Conservation (phyloP, 2,797 vertebrate species). For the Anableps anableps region DNA sequence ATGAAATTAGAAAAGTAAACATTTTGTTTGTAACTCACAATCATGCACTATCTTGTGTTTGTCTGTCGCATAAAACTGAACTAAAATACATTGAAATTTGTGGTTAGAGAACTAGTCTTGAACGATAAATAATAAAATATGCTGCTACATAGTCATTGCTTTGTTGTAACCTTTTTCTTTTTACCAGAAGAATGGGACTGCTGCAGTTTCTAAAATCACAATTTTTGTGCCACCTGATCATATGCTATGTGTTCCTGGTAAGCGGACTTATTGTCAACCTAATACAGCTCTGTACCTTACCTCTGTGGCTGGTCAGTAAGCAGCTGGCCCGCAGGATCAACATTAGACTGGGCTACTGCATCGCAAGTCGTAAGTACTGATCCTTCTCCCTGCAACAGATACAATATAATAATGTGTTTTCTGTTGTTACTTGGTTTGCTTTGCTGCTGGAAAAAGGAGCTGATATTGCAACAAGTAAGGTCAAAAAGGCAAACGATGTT, state of each 20-base stretch:
- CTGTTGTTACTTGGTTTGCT: neutral
- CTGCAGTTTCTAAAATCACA: constrained; percentile 90
- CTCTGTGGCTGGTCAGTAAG: constrained; percentile 90
- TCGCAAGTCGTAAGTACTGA: constrained; percentile 90
- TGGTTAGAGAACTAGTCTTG: neutral
- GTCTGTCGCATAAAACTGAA: neutral
- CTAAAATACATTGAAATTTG: neutral
- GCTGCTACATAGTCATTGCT: neutral
- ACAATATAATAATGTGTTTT: neutral
- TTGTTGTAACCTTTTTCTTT: neutral
- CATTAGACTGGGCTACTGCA: constrained; percentile 90
- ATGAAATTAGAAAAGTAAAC: too few species aligned
- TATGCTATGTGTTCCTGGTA: constrained; percentile 93
- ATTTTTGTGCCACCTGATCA: constrained; percentile 90
- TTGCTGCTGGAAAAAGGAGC: neutral
- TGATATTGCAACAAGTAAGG: neutral
- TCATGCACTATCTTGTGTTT: neutral
- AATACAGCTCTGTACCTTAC: constrained; percentile 88
- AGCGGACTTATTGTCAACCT: constrained; percentile 92
- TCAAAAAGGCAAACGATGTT: neutral
- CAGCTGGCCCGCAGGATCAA: constrained; percentile 93
- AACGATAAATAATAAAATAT: neutral
- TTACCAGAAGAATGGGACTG: constrained; percentile 85
- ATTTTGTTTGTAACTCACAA: neutral
- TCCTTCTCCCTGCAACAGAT: neutral